Conservation (phyloP, 2,888 invertebrate genomes). For the Hybos culiciformis region DNA sequence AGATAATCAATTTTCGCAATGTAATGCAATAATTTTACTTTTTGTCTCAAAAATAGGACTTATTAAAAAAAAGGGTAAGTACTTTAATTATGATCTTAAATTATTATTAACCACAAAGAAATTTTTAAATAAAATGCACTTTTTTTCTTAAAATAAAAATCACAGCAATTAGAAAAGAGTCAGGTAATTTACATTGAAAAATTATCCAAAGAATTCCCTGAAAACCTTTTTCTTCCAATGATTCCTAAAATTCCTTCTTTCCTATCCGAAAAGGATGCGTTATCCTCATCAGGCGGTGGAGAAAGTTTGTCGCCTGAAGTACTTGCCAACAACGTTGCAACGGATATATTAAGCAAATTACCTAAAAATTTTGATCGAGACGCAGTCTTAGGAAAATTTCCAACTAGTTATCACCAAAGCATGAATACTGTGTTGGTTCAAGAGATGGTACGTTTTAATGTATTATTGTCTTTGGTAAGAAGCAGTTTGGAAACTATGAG, state of each 20-base stretch:
- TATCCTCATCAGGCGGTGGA: constrained; percentile 41
- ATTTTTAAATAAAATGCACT: not conserved
- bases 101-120: no score
- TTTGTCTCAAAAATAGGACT: constrained; percentile 37
- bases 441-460: constrained; percentile 69
- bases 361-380: constrained; percentile 58
- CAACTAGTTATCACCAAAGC: constrained; percentile 68
- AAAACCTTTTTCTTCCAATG: constrained; percentile 29
- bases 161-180: constrained; percentile 25
- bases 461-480: constrained; percentile 58
- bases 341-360: constrained; percentile 62
- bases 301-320: constrained; percentile 58
- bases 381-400: constrained; percentile 51
- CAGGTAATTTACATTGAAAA: constrained; percentile 23
- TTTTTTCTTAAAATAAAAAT: not conserved
- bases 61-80: constrained; percentile 33
- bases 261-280: constrained; percentile 30
- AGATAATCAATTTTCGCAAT: no score
- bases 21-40: no score
- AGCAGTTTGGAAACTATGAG: constrained; percentile 61
- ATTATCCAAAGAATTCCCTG: constrained; percentile 28
- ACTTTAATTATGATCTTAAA: no score
- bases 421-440: constrained; percentile 90
- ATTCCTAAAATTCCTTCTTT: constrained; percentile 31
- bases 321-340: constrained; percentile 61